A percentile compares a stretch with the other conserved stretches of the same genome.
These are phyloP conservation scores for Malacoctenus gilli DNA, from an alignment of 2,797 vertebrate species.

Conservation along the genomic window DNA sequence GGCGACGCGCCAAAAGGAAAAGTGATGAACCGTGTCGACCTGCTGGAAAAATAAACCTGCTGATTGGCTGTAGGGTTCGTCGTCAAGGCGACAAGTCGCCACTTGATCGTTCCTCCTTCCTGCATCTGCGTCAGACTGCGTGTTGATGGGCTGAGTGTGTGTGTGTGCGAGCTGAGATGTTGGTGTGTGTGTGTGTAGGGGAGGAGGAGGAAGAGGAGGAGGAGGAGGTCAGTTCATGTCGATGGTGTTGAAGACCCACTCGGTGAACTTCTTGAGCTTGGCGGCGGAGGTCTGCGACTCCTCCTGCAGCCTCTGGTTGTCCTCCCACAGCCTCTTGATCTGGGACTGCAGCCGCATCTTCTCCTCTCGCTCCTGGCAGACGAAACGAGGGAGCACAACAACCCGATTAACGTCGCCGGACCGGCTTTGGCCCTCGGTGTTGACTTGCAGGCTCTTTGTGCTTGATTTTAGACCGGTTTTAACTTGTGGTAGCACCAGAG, in stretches of 20 bases:
- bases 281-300: conserved; percentile 94
- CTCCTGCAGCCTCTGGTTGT: conserved; percentile 96
- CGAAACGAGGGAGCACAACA: background rate
- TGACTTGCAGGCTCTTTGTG: too few species aligned
- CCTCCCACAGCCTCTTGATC: conserved; percentile 93
- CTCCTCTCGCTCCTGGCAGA: conserved; percentile 91
- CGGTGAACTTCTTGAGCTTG: conserved; percentile 98
- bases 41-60: too few species aligned
- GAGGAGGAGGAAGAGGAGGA: too few species aligned
- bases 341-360: conserved; percentile 92
- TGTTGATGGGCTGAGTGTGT: conserved; percentile 28
- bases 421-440: too few species aligned
- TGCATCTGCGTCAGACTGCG: conserved; percentile 20
- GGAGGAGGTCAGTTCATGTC: conserved; percentile 90
- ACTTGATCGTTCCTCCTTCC: conserved; percentile 7
- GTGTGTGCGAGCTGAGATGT: background rate
- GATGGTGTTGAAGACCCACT: conserved; percentile 99
- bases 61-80: conserved; percentile 6
- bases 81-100: conserved; percentile 13
- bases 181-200: too few species aligned
- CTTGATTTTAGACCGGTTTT: too few species aligned
- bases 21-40: too few species aligned
- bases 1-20: too few species aligned
- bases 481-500: too few species aligned
- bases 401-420: too few species aligned